A percentile compares a stretch with the other conserved stretches of the same genome.
Evolutionary conservation across 2,113 vertebrate species (phyloP).

Genomic region (Hymenochirus boettgeri): DNA sequence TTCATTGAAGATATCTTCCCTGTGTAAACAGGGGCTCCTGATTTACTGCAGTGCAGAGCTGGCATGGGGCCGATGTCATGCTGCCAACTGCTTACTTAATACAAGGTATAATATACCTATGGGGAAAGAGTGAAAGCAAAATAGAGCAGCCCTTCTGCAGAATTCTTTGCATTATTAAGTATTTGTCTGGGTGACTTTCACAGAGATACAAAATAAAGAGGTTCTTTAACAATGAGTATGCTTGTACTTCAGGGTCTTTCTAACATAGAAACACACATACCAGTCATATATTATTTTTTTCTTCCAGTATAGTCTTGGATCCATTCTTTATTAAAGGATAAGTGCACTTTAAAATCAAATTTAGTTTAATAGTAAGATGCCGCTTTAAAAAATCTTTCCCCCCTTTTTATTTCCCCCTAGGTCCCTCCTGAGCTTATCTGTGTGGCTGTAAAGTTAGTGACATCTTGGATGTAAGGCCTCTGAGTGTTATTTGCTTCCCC

Average conservation of each 20-base stretch:
- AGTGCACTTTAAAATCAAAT: too few species aligned
- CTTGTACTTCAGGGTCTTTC: slow-evolving; percentile 13
- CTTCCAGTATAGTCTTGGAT: too few species aligned
- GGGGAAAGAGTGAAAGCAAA: slow-evolving; percentile 35
- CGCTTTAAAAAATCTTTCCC: too few species aligned
- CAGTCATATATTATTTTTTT: too few species aligned
- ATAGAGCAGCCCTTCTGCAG: slow-evolving; percentile 34
- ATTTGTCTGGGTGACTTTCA: slow-evolving; percentile 38
- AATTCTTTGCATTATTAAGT: slow-evolving; percentile 46
- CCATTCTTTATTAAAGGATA: too few species aligned
- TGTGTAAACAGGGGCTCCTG: slow-evolving; percentile 40
- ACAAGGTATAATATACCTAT: slow-evolving; percentile 45
- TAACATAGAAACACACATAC: too few species aligned
- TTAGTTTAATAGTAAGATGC: too few species aligned
- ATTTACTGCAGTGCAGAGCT: slow-evolving; percentile 56
- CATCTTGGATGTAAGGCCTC: too few species aligned
- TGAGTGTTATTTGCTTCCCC: too few species aligned
- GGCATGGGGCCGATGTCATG: slow-evolving; percentile 45
- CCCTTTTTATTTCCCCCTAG: too few species aligned
- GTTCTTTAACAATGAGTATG: slow-evolving; percentile 36
- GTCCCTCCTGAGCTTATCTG: too few species aligned
- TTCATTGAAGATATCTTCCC: slow-evolving; percentile 24
- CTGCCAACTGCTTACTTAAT: slow-evolving; percentile 37
- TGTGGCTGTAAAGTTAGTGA: too few species aligned
- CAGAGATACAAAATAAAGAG: slow-evolving; percentile 21